Conservation (phyloP, 2,888 invertebrate genomes). For the Epirrhoe tristata region DNA sequence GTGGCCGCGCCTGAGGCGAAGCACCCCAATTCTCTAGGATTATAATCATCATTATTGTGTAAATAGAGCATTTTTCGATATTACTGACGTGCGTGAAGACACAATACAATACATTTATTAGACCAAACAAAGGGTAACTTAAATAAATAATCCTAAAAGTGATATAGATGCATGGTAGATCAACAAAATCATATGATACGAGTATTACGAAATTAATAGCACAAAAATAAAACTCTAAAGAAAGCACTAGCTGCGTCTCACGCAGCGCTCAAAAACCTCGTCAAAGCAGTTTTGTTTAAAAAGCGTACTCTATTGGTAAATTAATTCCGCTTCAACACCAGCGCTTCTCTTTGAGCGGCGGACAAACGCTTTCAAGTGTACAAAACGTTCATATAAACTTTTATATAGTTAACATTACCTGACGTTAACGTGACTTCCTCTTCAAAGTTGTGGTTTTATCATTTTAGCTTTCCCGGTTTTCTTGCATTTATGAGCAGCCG, state of each 20-base stretch:
- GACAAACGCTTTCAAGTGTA: conserved; percentile 61
- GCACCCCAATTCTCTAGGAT: conserved; percentile 57
- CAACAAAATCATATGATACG: not conserved
- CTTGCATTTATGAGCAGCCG: conserved; percentile 28
- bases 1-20: conserved; percentile 66
- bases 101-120: conserved; percentile 19
- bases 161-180: no score
- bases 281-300: conserved; percentile 67
- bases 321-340: conserved; percentile 62
- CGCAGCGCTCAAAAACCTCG: conserved; percentile 53
- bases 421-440: conserved; percentile 25
- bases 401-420: conserved; percentile 20
- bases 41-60: conserved; percentile 64
- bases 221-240: conserved; percentile 3
- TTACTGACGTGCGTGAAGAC: conserved; percentile 45
- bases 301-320: conserved; percentile 68
- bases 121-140: no score
- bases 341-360: conserved; percentile 59
- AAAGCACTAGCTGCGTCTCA: conserved; percentile 41
- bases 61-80: conserved; percentile 57
- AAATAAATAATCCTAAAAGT: no score
- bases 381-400: conserved; percentile 51
- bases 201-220: conserved; percentile 5
- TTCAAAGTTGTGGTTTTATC: conserved; percentile 16
- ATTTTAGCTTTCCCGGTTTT: conserved; percentile 21